Evolutionary conservation across 2,113 vertebrate genomes (phyloP).

Genomic region (Grallaria varia): DNA sequence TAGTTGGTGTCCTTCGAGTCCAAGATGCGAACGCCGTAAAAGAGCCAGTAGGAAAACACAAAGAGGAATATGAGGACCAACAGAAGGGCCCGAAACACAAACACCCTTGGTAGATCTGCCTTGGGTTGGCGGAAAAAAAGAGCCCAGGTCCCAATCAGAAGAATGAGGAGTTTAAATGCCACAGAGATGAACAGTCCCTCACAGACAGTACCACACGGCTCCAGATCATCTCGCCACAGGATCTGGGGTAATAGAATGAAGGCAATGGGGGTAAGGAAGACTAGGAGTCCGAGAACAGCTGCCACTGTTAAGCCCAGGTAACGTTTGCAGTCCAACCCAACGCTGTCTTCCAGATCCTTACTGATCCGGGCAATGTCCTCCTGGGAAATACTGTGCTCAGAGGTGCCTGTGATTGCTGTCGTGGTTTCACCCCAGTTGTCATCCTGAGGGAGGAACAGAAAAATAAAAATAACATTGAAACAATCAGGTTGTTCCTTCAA

Average conservation of each 20-base stretch:
- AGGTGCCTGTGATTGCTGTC: slow-evolving; percentile 93
- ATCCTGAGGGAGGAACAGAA: slow-evolving; percentile 77
- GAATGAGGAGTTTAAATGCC: slow-evolving; percentile 93
- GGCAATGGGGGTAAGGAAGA: slow-evolving; percentile 88
- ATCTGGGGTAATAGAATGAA: slow-evolving; percentile 89
- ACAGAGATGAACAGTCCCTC: slow-evolving; percentile 95
- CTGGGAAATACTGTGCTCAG: slow-evolving; percentile 94
- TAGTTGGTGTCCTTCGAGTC: slow-evolving; percentile 90
- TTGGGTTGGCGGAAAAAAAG: slow-evolving; percentile 86
- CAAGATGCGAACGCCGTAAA: slow-evolving; percentile 92
- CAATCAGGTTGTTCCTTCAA: background rate
- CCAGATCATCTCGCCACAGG: slow-evolving; percentile 87
- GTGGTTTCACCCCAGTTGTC: slow-evolving; percentile 99
- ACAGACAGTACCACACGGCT: slow-evolving; percentile 88
- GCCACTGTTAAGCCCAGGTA: slow-evolving; percentile 84
- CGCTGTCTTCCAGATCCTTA: slow-evolving; percentile 89
- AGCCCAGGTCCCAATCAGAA: slow-evolving; percentile 91
- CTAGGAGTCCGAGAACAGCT: slow-evolving; percentile 81
- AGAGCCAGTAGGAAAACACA: slow-evolving; percentile 96
- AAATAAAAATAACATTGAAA: background rate
- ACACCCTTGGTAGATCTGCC: slow-evolving; percentile 84
- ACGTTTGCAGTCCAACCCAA: slow-evolving; percentile 81
- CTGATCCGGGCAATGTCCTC: slow-evolving; percentile 94
- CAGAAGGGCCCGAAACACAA: slow-evolving; percentile 88
- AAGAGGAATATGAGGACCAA: slow-evolving; percentile 90